Percentiles rank a stretch among this genome's conserved stretches.
Conservation (phyloP, 2,888 invertebrate genomes). For the Dendrolimus pini region DNA sequence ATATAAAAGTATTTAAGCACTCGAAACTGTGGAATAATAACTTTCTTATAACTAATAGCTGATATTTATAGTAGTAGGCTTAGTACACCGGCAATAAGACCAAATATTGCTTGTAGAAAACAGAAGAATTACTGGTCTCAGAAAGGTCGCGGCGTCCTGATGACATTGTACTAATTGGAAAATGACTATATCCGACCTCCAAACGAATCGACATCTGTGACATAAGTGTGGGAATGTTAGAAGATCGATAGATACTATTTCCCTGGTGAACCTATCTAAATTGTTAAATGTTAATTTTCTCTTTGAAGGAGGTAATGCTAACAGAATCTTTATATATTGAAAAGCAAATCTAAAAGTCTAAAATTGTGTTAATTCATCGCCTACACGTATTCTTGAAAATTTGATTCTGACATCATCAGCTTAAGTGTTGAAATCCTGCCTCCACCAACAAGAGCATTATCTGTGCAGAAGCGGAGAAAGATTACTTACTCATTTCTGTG, state of each 20-base stretch:
- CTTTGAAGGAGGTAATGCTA: no score
- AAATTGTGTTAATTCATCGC: no score
- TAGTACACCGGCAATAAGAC: not conserved
- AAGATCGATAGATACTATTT: not conserved
- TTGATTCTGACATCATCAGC: no score
- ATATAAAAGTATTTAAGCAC: not conserved
- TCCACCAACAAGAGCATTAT: no score
- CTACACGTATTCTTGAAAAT: no score
- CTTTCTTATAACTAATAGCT: not conserved
- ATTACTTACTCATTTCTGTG: no score
- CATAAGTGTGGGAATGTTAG: slow-evolving; percentile 41
- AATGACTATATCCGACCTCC: slow-evolving; percentile 62
- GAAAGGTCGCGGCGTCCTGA: slow-evolving; percentile 55
- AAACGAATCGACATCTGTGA: slow-evolving; percentile 40
- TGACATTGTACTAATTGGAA: slow-evolving; percentile 71
- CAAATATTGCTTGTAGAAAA: not conserved
- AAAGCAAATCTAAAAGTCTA: no score
- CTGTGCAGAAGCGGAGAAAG: no score
- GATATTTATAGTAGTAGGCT: not conserved
- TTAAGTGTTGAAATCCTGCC: no score
- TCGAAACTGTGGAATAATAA: not conserved
- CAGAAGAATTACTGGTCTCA: slow-evolving; percentile 15
- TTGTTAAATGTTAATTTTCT: no score
- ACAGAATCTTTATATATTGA: no score
- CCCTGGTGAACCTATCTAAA: not conserved